Evolutionary conservation across 2,888 invertebrate genomes (phyloP).

Genomic region (Nebria brevicollis): DNA sequence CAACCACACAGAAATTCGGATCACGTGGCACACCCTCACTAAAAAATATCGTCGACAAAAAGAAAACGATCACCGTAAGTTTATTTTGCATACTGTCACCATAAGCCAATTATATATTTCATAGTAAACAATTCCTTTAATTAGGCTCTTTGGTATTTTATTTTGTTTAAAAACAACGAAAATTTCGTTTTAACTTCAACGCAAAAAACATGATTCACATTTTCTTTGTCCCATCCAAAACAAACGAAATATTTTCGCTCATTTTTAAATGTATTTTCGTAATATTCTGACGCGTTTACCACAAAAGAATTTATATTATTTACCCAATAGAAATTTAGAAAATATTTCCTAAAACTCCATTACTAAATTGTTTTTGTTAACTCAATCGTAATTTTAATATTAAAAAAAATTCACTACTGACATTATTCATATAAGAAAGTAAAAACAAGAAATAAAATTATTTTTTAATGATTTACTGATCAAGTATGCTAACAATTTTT

Average conservation of each 20-base stretch:
- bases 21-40: conserved; percentile 58
- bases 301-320: background rate
- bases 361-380: background rate
- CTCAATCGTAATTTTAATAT: background rate
- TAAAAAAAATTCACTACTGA: background rate
- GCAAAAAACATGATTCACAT: background rate
- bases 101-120: background rate
- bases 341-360: too few species aligned
- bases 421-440: too few species aligned
- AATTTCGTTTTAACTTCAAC: background rate
- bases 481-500: background rate
- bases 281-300: background rate
- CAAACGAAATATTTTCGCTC: background rate
- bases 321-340: too few species aligned
- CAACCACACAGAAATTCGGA: conserved; percentile 62
- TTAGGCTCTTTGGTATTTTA: background rate
- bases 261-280: background rate
- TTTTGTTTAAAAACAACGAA: background rate
- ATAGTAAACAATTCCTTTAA: too few species aligned
- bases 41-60: conserved; percentile 54
- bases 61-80: conserved; percentile 51
- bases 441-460: too few species aligned
- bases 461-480: too few species aligned
- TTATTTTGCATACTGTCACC: background rate
- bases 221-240: background rate